A percentile compares a stretch with the other conserved stretches of the same genome.
These are phyloP conservation scores for Vanessa tameamea DNA, from an alignment of 1,140 invertebrate genomes.

Conservation along the genomic window DNA sequence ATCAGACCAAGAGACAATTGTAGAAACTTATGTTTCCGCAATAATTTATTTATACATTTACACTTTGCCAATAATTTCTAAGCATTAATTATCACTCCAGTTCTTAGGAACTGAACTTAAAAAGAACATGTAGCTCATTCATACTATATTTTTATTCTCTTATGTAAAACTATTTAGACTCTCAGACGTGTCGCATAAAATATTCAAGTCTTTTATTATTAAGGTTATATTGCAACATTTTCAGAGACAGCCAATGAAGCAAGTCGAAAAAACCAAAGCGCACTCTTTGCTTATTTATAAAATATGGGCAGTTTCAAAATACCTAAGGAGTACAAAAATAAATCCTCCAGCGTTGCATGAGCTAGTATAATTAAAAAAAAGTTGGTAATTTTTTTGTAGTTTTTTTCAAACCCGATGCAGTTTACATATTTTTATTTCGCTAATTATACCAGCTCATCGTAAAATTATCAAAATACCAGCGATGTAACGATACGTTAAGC, in stretches of 20 bases:
- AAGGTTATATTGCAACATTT: conserved; percentile 13
- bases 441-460: not conserved
- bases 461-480: not conserved
- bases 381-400: no score
- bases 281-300: not conserved
- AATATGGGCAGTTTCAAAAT: not conserved
- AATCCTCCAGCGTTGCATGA: not conserved
- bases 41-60: conserved; percentile 75
- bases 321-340: not conserved
- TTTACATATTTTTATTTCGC: not conserved
- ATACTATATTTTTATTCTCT: conserved; percentile 20
- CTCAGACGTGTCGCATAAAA: conserved; percentile 23
- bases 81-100: conserved; percentile 55
- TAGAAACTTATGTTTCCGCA: conserved; percentile 55
- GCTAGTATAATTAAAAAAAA: not conserved
- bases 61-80: conserved; percentile 64
- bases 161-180: conserved; percentile 39
- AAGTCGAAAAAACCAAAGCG: conserved; percentile 7
- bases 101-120: conserved; percentile 57
- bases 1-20: conserved; percentile 59
- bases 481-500: not conserved
- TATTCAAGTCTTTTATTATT: conserved; percentile 21
- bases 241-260: conserved; percentile 6
- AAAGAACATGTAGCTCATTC: conserved; percentile 13
- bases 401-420: not conserved